Base-by-base conservation (phyloP, 2,797 vertebrate species). In the Acropternis orthonyx region DNA sequence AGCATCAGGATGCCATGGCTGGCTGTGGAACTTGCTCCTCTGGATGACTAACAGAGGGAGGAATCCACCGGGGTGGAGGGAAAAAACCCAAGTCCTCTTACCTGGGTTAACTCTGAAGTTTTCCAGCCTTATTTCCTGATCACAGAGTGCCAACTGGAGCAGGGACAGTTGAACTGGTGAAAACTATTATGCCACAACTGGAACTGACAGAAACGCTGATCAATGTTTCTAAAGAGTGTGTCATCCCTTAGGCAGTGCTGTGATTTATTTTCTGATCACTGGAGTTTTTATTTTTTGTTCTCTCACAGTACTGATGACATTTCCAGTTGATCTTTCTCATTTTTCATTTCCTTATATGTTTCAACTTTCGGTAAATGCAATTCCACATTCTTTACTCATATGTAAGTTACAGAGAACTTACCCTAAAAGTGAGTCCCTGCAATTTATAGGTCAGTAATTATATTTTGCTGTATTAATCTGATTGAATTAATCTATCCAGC, bases 261-360 rank as follows among this genome's bases (percentile, higher is more conserved):
- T 0, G 6, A 32, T 30, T 87, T 71, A 51, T 41, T 49, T 82
- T 46, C 58, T 75, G 62, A 66, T 66, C 87, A 41, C 9, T 43
- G 34, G 16, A 10, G 6, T 82, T 56, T 62, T 80, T 61, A 18
- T 66, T 91, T 62, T 27, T 81, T 68, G 9, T 71, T 85, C 24
- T 36, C 16, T 77, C 30, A 36, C 44, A 46, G 55, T 34, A 15
- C 10, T 83, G 46, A 91, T 66, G 68, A 21, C 6, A 48, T 77
- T 94, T 85, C 73, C 65, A 95, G 36, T 77, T 80, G 46, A 85
- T 85, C 46, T 80, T 74, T 55, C 24, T 21, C 34, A 15, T 54
- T 94, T 92, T 88, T 92, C 46, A 54, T 94, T 95, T 95, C 68
- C 62, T 72, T 83, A 14, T 13, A 1, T 8, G 10, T 72, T 91